Conservation (phyloP, 1,140 invertebrate species). For the honey bee (Apis mellifera) region DNA sequence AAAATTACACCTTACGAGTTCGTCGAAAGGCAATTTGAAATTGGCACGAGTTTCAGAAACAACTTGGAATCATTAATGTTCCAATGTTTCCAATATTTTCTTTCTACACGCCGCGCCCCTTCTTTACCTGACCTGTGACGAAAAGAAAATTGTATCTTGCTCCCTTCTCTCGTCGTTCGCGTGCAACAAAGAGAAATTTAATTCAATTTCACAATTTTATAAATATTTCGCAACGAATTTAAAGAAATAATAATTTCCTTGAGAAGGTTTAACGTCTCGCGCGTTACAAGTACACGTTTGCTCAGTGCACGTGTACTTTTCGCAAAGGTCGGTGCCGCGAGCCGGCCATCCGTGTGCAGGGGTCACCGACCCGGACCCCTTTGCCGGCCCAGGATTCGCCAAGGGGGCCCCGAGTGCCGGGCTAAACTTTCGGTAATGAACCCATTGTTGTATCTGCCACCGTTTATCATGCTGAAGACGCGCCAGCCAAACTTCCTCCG, state of each 20-base stretch:
- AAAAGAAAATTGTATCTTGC: too few species aligned
- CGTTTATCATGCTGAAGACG: constrained; percentile 39
- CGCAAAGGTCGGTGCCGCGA: constrained; percentile 40
- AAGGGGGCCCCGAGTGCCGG: constrained; percentile 34
- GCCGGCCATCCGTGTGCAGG: constrained; percentile 49
- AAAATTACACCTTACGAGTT: too few species aligned
- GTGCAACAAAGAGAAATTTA: too few species aligned
- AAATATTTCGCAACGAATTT: neutral
- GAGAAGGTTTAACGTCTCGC: neutral
- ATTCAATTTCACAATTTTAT: too few species aligned
- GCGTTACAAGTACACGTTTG: neutral
- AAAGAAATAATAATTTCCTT: neutral
- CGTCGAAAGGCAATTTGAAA: neutral
- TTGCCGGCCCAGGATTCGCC: constrained; percentile 29
- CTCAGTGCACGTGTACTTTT: constrained; percentile 56
- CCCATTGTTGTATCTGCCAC: constrained; percentile 56
- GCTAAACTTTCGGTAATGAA: constrained; percentile 63
- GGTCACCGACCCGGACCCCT: constrained; percentile 58
- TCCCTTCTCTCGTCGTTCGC: too few species aligned
- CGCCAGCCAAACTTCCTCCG: neutral
- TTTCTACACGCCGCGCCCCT: too few species aligned
- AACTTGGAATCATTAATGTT: neutral
- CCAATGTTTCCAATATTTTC: neutral
- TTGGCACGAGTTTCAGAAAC: neutral
- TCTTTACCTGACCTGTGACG: neutral